Conservation (phyloP, 2,113 vertebrate species). For the Ceuthmochares aereus region DNA sequence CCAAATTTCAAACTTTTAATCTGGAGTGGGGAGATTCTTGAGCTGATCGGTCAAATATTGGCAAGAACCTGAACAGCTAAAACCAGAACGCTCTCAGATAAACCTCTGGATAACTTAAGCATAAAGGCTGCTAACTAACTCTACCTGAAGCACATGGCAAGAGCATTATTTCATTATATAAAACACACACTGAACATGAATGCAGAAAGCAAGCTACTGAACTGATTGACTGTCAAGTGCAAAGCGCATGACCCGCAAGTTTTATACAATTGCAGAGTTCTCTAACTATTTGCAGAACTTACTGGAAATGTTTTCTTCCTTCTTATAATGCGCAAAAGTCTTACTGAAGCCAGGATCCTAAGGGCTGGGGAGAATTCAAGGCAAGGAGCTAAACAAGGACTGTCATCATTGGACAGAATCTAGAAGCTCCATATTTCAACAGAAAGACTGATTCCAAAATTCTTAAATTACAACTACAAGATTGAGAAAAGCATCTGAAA, state of each 20-base stretch:
- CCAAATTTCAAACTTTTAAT: background rate
- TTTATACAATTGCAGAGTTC: background rate
- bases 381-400: background rate
- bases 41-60: background rate
- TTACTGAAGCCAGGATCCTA: background rate
- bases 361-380: background rate
- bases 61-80: background rate
- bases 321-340: background rate
- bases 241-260: background rate
- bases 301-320: background rate
- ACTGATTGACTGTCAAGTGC: background rate
- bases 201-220: background rate
- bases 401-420: background rate
- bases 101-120: background rate
- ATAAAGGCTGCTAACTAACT: background rate
- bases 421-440: conserved; percentile 39
- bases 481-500: conserved; percentile 64
- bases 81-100: background rate
- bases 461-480: conserved; percentile 55
- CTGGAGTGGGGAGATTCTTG: background rate
- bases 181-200: background rate
- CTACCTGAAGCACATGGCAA: background rate
- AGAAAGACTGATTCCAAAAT: conserved; percentile 32
- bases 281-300: background rate
- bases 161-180: background rate